Evolutionary conservation across 2,797 vertebrate genomes (phyloP), one percentile per base, ranked within the genome.

Genomic region (Onychomys leucogaster): DNA sequence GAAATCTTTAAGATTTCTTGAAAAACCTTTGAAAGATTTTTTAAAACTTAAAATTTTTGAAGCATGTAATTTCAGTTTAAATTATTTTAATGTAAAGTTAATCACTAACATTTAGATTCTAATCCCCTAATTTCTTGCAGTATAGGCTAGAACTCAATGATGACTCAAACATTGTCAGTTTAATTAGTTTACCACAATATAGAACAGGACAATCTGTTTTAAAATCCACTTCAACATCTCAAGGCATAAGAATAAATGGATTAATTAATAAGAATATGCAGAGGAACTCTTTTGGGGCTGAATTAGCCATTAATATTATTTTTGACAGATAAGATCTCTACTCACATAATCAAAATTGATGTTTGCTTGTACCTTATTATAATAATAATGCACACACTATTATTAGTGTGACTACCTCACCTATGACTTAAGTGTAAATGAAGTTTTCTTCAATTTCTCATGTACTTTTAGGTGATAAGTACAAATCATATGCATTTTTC

Each of bases 371-470:
- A 49, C 55, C 8, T 85, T 94, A 86, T 63, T 49, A 4, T 49
- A 67, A 67, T 67, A 94, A 32, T 41, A 89, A 73, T 87, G 34
- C 65, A 81, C 55, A 29, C 1, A 37, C 14, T n/a, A 93, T 90
- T 89, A 49, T 49, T 63, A 63, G 46, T 52, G 61, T 97, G 52
- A 93, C 93, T 87, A 89, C 93, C 43, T 92, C 90, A 92, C n/a
- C 3, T 90, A 37, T 88, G 55, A 75, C 65, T 90, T 91, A 85
- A 95, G 91, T 84, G 86, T 87, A 76, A 96, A 63, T 65, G 41
- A 37, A 37, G 55, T 82, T 57, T 94, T 65, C 65, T 96, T 23
- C 34, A 85, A 32, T 69, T 97, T 96, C 91, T 88, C 94, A 95
- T 63, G 78, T 91, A 67, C 52, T 81, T 57, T 88, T 17, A 87